These are phyloP conservation scores for Gibbula magus DNA, from an alignment of 2,888 invertebrate genomes.

Conservation along the genomic window DNA sequence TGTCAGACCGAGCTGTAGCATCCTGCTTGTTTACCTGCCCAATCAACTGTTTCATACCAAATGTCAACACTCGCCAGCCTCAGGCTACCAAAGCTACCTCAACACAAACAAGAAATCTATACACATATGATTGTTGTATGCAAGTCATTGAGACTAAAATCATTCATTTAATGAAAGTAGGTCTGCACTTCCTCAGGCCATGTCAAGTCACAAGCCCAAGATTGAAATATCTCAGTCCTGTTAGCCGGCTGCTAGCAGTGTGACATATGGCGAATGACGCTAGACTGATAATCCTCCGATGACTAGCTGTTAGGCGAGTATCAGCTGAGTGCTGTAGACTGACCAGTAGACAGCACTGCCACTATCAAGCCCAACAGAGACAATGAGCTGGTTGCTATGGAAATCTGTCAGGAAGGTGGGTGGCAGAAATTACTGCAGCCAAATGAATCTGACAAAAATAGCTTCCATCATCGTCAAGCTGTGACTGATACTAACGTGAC, in stretches of 20 bases:
- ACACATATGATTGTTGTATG: too few relatives aligned
- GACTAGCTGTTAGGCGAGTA: not conserved
- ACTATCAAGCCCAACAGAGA: not conserved
- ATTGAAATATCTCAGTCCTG: not conserved
- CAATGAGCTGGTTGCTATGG: constrained; percentile 24
- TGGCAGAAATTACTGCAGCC: constrained; percentile 19
- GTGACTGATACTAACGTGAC: too few relatives aligned
- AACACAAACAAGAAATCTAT: too few relatives aligned
- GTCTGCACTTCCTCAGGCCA: too few relatives aligned
- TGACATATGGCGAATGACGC: too few relatives aligned
- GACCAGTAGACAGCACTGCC: not conserved
- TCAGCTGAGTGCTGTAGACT: not conserved
- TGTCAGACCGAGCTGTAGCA: not conserved
- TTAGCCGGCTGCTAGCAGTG: too few relatives aligned
- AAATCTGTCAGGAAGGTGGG: constrained; percentile 27
- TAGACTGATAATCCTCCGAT: too few relatives aligned
- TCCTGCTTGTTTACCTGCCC: not conserved
- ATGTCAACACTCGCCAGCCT: too few relatives aligned
- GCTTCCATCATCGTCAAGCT: not conserved
- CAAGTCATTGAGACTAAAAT: too few relatives aligned
- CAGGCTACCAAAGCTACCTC: too few relatives aligned
- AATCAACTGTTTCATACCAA: too few relatives aligned
- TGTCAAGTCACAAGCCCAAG: not conserved
- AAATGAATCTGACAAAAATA: constrained; percentile 25
- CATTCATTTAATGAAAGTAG: too few relatives aligned